Percentiles rank a stretch among this genome's conserved stretches.
These are phyloP conservation scores for Galeruca laticollis DNA, from an alignment of 2,888 invertebrate species.

Conservation along the genomic window DNA sequence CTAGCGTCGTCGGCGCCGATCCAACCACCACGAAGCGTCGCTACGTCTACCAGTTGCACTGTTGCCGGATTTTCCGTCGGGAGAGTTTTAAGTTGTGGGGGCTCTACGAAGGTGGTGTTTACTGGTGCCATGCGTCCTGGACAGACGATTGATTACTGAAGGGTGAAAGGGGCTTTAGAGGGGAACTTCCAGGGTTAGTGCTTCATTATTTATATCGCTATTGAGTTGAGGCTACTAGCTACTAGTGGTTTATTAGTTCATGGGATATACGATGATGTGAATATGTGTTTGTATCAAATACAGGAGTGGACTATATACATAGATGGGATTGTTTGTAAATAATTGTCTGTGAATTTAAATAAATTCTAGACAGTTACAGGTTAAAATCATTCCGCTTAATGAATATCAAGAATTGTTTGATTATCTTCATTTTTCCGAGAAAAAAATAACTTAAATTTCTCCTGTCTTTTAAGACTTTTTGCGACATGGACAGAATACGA, in stretches of 20 bases:
- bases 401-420: no score
- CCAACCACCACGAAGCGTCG: slow-evolving; percentile 14
- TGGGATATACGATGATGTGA: slow-evolving; percentile 17
- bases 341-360: no score
- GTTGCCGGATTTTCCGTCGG: slow-evolving; percentile 9
- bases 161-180: slow-evolving; percentile 6
- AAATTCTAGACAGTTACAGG: no score
- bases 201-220: slow-evolving; percentile 35
- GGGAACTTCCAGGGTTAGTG: slow-evolving; percentile 29
- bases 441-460: no score
- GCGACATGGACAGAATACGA: no score
- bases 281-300: slow-evolving; percentile 24
- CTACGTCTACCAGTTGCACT: slow-evolving; percentile 1
- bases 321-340: not conserved
- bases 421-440: no score
- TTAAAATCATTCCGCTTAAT: no score
- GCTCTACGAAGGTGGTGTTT: slow-evolving; percentile 21
- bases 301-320: slow-evolving; percentile 10
- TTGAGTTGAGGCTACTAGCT: slow-evolving; percentile 23
- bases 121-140: slow-evolving; percentile 25
- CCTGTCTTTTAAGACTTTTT: no score
- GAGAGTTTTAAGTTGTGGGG: slow-evolving; percentile 19
- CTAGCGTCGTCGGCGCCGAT: slow-evolving; percentile 33
- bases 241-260: slow-evolving; percentile 34
- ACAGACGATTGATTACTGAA: slow-evolving; percentile 20